Base-by-base conservation (phyloP, 2,797 vertebrate genomes). In the Sebastes kiyomatsui region DNA sequence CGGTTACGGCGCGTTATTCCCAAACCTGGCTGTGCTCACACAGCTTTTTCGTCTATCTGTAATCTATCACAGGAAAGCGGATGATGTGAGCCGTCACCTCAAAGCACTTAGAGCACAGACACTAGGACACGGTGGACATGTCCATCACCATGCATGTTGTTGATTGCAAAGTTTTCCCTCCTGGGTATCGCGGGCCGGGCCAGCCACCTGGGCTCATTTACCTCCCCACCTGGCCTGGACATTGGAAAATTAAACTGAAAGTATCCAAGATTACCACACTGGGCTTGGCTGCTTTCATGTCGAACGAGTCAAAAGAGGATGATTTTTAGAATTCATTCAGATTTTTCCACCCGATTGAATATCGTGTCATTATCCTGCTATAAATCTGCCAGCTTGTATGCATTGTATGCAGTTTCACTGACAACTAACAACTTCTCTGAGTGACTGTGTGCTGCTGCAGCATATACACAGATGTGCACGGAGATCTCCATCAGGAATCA, bases 191-290 rank as follows among this genome's bases (percentile, higher is more conserved):
- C 70, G 22, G 70, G 76, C 84, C 84, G n/a, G 77, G 28, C 42
- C 20, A 84, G 75, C 80, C 90, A 89, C 83, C 87, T 87, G 88
- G 84, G 78, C 82, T 93, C 83, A 71, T 81, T 86, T 82, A 68
- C 84, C 67, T 79, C 6, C 82, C 84, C 58, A 91, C 87, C 85
- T 88, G 77, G 76, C 61, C 69, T 25, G 83, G 79, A 85, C 79
- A 65, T 23, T 49, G 60, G 81, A 71, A 84, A 84, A 86, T 77
- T 72, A 78, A 75, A 77, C 30, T 4, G 2, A 75, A 77, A 87
- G 67, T 66, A 65, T 71, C 38, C 38, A 35, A 80, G 70, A 83
- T 85, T 55, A 77, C 38, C 22, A 28, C 22, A 30, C 60, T 23
- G 70, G 55, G 10, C 60, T 67, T 72, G 69, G 69, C 73, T 71